These are phyloP conservation scores for Hexactinellida sp. DNA, from an alignment of 37 sponge, comb jelly and placozoan genomes.

Conservation along the genomic window DNA sequence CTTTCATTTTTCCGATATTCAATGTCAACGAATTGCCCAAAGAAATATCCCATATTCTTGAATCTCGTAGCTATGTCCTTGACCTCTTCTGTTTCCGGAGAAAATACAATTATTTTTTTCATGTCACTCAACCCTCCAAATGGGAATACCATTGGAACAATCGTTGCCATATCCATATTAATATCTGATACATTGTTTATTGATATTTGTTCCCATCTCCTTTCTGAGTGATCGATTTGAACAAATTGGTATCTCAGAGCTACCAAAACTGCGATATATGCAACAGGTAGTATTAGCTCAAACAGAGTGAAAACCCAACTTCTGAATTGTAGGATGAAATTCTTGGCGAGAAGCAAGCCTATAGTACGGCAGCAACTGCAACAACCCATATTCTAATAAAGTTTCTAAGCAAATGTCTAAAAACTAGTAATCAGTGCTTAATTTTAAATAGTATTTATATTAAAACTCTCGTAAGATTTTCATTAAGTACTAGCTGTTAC, in stretches of 20 bases:
- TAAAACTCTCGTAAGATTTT: too few relatives aligned
- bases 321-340: slow-evolving; percentile 1
- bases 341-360: neutral
- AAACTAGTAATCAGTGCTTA: too few relatives aligned
- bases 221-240: neutral
- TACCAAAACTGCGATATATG: neutral
- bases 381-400: neutral
- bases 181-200: neutral
- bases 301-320: slow-evolving; percentile 2
- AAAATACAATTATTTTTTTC: neutral
- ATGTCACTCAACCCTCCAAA: neutral
- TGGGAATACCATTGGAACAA: neutral
- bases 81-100: neutral
- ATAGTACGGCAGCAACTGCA: neutral
- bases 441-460: too few relatives aligned
- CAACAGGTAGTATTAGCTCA: neutral
- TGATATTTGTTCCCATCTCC: neutral
- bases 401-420: too few relatives aligned
- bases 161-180: neutral
- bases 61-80: neutral
- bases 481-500: too few relatives aligned
- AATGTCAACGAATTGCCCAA: neutral
- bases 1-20: neutral
- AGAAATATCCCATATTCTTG: neutral
- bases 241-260: neutral